Conservation (phyloP, 2,888 invertebrate genomes). For the Sialis fuliginosa region DNA sequence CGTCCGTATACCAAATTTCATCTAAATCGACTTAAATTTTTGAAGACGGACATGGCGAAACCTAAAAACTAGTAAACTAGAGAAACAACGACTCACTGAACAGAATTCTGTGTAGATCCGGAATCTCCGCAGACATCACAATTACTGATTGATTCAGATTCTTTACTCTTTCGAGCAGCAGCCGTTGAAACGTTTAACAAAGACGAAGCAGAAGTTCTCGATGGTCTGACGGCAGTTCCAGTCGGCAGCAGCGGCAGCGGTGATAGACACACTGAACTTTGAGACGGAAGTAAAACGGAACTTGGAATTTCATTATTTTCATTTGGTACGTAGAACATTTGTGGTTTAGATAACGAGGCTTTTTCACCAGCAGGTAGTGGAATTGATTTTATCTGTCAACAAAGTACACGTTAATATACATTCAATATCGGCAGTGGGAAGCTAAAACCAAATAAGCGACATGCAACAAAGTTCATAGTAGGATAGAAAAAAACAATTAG, state of each 20-base stretch:
- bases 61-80: too few relatives aligned
- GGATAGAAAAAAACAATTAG: too few relatives aligned
- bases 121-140: conserved; percentile 49
- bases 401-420: background rate
- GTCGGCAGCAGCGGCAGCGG: conserved; percentile 14
- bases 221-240: conserved; percentile 7
- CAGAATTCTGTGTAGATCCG: conserved; percentile 45
- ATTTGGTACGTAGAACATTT: conserved; percentile 61
- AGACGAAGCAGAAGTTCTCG: conserved; percentile 5
- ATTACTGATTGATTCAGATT: conserved; percentile 28
- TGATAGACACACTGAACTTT: conserved; percentile 8
- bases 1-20: too few relatives aligned
- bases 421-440: too few relatives aligned
- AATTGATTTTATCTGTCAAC: conserved; percentile 51
- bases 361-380: conserved; percentile 60
- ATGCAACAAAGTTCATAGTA: too few relatives aligned
- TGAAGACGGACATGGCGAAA: too few relatives aligned
- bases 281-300: conserved; percentile 19
- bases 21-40: too few relatives aligned
- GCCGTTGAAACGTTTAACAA: conserved; percentile 12
- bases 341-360: conserved; percentile 43
- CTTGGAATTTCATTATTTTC: conserved; percentile 36
- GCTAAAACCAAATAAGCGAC: too few relatives aligned
- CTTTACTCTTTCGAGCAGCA: conserved; percentile 1
- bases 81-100: conserved; percentile 34